phyloP scores from a whole-genome alignment of 2,888 invertebrate genomes.

The Muschampia plurimacula region DNA sequence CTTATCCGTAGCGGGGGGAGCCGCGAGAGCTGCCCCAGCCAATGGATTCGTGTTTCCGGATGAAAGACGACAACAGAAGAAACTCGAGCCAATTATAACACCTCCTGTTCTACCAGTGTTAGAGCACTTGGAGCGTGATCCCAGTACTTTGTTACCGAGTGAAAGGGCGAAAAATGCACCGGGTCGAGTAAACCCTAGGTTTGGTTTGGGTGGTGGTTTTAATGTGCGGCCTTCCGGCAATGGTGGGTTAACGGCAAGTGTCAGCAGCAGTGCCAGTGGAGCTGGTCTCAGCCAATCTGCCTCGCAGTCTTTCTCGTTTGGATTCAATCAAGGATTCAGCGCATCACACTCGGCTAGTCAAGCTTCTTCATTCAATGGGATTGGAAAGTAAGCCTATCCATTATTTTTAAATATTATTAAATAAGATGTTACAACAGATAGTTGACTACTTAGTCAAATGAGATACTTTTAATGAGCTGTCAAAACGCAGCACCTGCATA shows the following conservation, averaged over 20 bases:
- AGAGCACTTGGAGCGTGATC: conserved; percentile 81
- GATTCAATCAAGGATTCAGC: conserved; percentile 81
- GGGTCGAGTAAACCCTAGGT: conserved; percentile 64
- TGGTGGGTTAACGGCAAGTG: conserved; percentile 75
- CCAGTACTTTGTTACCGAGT: conserved; percentile 73
- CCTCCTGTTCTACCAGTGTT: conserved; percentile 80
- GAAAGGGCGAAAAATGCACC: conserved; percentile 53
- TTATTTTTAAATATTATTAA: too few species aligned
- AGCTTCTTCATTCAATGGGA: conserved; percentile 77
- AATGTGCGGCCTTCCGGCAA: conserved; percentile 72
- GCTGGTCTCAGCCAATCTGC: conserved; percentile 77
- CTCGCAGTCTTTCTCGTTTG: conserved; percentile 79
- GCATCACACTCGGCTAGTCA: conserved; percentile 81
- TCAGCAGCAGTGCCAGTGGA: conserved; percentile 76
- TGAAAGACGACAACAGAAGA: conserved; percentile 64
- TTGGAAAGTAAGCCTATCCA: conserved; percentile 68
- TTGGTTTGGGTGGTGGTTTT: conserved; percentile 72
- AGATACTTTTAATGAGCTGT: too few species aligned
- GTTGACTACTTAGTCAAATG: too few species aligned
- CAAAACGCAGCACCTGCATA: too few species aligned
- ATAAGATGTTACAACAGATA: too few species aligned
- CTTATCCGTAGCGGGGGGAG: conserved; percentile 55
- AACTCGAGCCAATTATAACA: conserved; percentile 76
- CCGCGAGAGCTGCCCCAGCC: conserved; percentile 62
- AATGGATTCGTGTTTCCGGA: conserved; percentile 74